A percentile compares a stretch with the other conserved stretches of the same genome.
Evolutionary conservation across 2,888 invertebrate genomes (phyloP).

Genomic region (Rhopalosiphum nymphaeae): DNA sequence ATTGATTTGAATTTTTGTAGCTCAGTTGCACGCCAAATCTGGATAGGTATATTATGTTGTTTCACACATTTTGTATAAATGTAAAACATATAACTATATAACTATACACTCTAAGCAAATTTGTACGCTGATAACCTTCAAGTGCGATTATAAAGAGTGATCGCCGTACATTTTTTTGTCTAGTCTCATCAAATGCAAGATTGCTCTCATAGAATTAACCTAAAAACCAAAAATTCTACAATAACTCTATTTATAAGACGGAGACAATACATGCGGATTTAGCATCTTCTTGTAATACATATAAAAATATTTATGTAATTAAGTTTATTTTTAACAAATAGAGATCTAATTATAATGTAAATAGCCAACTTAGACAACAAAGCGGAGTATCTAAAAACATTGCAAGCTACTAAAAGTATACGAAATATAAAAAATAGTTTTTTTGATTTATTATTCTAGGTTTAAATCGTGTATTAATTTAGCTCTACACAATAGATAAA

Average conservation of each 20-base stretch:
- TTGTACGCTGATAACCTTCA: no score
- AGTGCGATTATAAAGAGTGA: no score
- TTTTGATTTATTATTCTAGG: neutral
- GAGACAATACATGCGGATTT: no score
- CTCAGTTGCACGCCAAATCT: neutral
- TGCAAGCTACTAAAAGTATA: neutral
- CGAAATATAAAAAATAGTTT: neutral
- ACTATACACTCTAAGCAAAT: no score
- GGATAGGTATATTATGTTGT: neutral
- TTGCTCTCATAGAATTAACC: neutral
- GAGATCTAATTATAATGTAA: neutral
- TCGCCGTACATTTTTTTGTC: neutral
- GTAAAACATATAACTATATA: neutral
- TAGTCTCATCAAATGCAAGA: neutral
- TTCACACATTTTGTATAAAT: neutral
- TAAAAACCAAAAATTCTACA: no score
- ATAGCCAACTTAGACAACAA: neutral
- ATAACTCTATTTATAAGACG: neutral
- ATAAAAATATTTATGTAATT: neutral
- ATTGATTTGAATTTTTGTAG: neutral
- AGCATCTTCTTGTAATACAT: neutral
- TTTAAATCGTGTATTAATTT: neutral
- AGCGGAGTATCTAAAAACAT: neutral
- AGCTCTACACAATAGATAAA: neutral
- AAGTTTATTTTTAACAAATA: neutral